Conservation (phyloP, 1,140 invertebrate genomes). For the Lethocerus indicus region DNA sequence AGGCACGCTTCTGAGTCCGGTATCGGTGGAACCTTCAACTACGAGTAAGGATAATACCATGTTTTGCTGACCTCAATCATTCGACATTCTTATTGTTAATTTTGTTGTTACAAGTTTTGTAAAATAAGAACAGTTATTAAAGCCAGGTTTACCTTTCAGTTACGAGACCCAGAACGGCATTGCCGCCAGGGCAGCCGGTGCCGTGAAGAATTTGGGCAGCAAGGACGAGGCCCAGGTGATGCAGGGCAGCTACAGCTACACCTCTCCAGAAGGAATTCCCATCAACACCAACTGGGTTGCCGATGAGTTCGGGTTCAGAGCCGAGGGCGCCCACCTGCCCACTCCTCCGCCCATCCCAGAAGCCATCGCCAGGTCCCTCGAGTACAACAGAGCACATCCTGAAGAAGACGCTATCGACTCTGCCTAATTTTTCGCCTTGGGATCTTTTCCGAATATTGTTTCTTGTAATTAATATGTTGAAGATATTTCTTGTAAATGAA, state of each 20-base stretch:
- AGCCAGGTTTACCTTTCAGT: slow-evolving; percentile 31
- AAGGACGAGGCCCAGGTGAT: slow-evolving; percentile 29
- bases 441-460: too few relatives aligned
- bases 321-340: slow-evolving; percentile 39
- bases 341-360: slow-evolving; percentile 12
- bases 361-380: slow-evolving; percentile 7
- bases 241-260: slow-evolving; percentile 47
- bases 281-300: slow-evolving; percentile 61
- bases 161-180: slow-evolving; percentile 78
- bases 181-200: slow-evolving; percentile 58
- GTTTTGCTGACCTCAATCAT: too few relatives aligned
- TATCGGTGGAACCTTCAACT: neutral
- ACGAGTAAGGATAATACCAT: neutral
- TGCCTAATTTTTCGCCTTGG: too few relatives aligned
- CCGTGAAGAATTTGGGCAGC: slow-evolving; percentile 47
- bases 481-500: too few relatives aligned
- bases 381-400: slow-evolving; percentile 25
- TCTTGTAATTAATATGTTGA: too few relatives aligned
- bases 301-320: slow-evolving; percentile 67
- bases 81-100: neutral
- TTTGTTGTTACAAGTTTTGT: slow-evolving; percentile 4
- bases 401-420: too few relatives aligned
- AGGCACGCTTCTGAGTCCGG: neutral
- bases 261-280: slow-evolving; percentile 46
- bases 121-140: slow-evolving; percentile 9